These are phyloP conservation scores for Odobenus rosmarus DNA, from an alignment of 2,113 vertebrate genomes.

Conservation along the genomic window DNA sequence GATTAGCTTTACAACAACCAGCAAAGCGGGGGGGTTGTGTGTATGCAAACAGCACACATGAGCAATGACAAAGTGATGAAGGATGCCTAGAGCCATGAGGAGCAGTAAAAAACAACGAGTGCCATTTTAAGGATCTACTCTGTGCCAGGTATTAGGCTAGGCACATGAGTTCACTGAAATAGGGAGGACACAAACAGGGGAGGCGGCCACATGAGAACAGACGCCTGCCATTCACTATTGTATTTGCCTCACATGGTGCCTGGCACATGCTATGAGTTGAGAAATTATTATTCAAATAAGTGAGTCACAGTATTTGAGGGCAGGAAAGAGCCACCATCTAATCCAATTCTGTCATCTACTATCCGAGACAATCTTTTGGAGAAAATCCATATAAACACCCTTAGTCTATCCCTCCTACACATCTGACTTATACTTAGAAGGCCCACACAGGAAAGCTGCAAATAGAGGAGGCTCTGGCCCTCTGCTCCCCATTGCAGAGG, in stretches of 20 bases:
- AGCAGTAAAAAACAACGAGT: not conserved
- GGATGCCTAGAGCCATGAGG: not conserved
- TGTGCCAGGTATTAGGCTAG: not conserved
- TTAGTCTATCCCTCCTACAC: not conserved
- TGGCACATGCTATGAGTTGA: not conserved
- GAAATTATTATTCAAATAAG: not conserved
- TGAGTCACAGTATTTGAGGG: not conserved
- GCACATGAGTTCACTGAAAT: not conserved
- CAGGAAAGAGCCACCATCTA: not conserved
- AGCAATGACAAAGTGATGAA: constrained; percentile 43
- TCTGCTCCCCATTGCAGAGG: not conserved
- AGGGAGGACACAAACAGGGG: not conserved
- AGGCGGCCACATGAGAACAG: not conserved
- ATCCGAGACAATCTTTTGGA: not conserved
- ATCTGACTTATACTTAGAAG: not conserved
- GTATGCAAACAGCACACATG: constrained; percentile 38
- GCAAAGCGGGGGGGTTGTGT: constrained; percentile 66
- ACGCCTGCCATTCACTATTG: not conserved
- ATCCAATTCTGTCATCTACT: not conserved
- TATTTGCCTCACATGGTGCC: not conserved
- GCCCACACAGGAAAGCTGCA: not conserved
- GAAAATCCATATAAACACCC: not conserved
- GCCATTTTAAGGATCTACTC: not conserved
- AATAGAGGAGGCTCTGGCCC: not conserved
- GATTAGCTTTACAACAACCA: constrained; percentile 80